phyloP scores from a whole-genome alignment of 2,888 invertebrate species.

The Cheilosia urbana region DNA sequence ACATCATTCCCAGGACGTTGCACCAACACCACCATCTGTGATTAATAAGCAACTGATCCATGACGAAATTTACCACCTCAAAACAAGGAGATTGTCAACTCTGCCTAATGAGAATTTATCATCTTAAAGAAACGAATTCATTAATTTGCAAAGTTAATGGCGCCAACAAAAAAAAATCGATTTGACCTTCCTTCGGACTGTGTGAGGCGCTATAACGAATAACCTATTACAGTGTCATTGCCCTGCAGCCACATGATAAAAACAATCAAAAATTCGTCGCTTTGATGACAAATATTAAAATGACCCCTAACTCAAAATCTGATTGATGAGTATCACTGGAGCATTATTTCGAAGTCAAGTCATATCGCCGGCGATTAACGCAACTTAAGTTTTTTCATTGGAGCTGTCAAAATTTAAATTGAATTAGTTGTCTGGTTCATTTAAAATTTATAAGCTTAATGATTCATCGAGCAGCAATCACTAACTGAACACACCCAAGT shows the following conservation, averaged over 20 bases:
- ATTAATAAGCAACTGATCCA: too few species aligned
- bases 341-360: background rate
- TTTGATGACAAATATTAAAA: conserved; percentile 1
- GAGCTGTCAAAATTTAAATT: conserved; percentile 1
- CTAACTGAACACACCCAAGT: conserved; percentile 9
- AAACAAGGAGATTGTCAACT: too few species aligned
- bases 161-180: background rate
- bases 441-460: background rate
- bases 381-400: background rate
- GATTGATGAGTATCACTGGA: conserved; percentile 9
- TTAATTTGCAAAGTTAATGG: too few species aligned
- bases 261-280: background rate
- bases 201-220: background rate
- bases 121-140: too few species aligned
- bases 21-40: too few species aligned
- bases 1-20: too few species aligned
- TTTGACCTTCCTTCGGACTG: background rate
- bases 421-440: background rate
- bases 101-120: too few species aligned
- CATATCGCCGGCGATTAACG: background rate
- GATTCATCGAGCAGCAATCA: conserved; percentile 1
- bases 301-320: background rate
- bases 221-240: background rate
- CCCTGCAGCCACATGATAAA: background rate
- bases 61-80: too few species aligned